A percentile compares a stretch with the other conserved stretches of the same genome.
phyloP scores from a whole-genome alignment of 2,113 vertebrate genomes.

The Cepphus grylle region DNA sequence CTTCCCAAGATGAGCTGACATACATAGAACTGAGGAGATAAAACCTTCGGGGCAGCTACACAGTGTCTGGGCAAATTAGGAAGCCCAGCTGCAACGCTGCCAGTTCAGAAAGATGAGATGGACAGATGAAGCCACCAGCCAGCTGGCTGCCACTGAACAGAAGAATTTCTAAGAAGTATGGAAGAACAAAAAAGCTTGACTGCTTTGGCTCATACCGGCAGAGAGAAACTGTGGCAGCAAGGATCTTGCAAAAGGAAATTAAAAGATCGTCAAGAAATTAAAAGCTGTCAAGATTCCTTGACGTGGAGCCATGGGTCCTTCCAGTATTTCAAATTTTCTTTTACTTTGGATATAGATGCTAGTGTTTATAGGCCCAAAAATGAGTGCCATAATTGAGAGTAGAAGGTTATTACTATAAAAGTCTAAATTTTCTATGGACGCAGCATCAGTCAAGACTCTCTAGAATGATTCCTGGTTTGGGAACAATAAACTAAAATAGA shows the following conservation, averaged over 20 bases:
- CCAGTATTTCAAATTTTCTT: not conserved
- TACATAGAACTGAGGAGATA: not conserved
- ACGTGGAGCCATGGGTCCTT: not conserved
- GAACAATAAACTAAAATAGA: not conserved
- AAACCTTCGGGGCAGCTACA: not conserved
- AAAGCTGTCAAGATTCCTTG: not conserved
- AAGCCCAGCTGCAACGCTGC: not conserved
- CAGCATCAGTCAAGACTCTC: not conserved
- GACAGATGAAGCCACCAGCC: not conserved
- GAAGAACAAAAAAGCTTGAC: not conserved
- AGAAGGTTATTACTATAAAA: not conserved
- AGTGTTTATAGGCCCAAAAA: not conserved
- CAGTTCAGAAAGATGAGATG: not conserved
- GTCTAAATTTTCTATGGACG: not conserved
- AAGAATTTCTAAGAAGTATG: not conserved
- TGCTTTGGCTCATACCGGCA: not conserved
- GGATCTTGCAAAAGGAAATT: not conserved
- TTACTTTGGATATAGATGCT: not conserved
- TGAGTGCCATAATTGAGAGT: not conserved
- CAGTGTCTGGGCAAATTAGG: not conserved
- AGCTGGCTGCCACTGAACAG: not conserved
- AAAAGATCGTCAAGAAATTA: not conserved
- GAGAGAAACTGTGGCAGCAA: not conserved
- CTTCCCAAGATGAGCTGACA: not conserved
- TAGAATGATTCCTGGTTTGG: not conserved